Evolutionary conservation across 2,888 invertebrate genomes (phyloP), one percentile per base, ranked within the genome.

Genomic region (Tuberolachnus salignus): DNA sequence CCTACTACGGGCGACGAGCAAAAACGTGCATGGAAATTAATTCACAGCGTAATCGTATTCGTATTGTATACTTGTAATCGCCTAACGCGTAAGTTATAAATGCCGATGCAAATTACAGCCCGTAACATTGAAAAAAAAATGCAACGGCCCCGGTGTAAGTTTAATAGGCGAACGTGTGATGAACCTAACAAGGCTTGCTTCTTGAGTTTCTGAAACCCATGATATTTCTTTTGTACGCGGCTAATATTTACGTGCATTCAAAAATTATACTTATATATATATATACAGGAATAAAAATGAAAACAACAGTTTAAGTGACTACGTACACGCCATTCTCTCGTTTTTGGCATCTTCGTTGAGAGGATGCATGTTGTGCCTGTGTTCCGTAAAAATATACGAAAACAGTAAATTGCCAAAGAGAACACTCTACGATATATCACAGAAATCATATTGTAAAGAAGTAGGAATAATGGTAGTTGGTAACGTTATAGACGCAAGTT

Each of bases 371-470:
- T 53, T 82, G 14, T 82, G 82, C n/a, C 53, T 74, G 6, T 66
- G 73, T 16, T 81, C 81, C 3, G 73, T 81, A 9, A 49, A 67
- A 21, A 63, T 82, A n/a, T 72, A 82, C 14, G 82, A 82, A 34
- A 67, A 81, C 23, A 82, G 82, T 16, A 82, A 78, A 73, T 21
- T 64, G 1, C 63, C 81, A 34, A 67, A 75, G 14, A 61, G 34
- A 21, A 66, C 72, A 11, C 71, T 82, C 14, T 80, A 82, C 34
- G 49, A 80, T 34, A 66, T 80, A 23, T 74, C 81, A 11, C 70
- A 71, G 16, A 21, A 57, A 19, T 81, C 82, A 9, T 82, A 81
- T 57, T 81, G 80, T 34, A 53, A 73, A 11, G 82, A 82, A 61
- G 82, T 81, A 34, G 71, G 80, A 34, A 34, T 46, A 21, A 23